These are phyloP conservation scores for Lobophora halterata DNA, from an alignment of 2,888 invertebrate species.

Conservation along the genomic window DNA sequence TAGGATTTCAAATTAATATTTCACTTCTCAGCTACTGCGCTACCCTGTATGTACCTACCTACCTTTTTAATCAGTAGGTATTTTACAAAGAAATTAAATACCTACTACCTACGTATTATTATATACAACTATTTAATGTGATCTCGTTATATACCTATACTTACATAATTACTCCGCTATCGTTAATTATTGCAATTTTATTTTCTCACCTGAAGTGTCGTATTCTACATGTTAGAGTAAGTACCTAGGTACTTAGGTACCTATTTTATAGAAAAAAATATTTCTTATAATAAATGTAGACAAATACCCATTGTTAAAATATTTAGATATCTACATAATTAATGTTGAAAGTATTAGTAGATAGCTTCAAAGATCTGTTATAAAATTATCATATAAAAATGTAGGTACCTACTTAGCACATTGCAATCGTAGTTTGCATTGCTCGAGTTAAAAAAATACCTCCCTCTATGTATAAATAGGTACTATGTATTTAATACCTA, in stretches of 20 bases:
- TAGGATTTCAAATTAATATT: too few species aligned
- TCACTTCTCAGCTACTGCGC: too few species aligned
- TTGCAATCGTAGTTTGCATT: conserved; percentile 8
- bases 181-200: too few species aligned
- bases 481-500: too few species aligned
- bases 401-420: conserved; percentile 9
- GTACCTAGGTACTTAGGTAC: conserved; percentile 16
- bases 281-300: conserved; percentile 28
- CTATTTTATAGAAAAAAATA: conserved; percentile 42
- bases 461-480: neutral
- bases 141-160: neutral
- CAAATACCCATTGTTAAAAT: conserved; percentile 33
- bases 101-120: too few species aligned
- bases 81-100: too few species aligned
- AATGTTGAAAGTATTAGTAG: conserved; percentile 21
- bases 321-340: conserved; percentile 24
- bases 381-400: conserved; percentile 12
- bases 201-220: too few species aligned
- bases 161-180: neutral
- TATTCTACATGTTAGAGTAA: too few species aligned
- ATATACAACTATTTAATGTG: too few species aligned
- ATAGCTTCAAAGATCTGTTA: conserved; percentile 24
- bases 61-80: too few species aligned
- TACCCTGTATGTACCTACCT: neutral
- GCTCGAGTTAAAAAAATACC: neutral